These are phyloP conservation scores for Zygaena filipendulae DNA, from an alignment of 2,888 invertebrate species.

Conservation along the genomic window DNA sequence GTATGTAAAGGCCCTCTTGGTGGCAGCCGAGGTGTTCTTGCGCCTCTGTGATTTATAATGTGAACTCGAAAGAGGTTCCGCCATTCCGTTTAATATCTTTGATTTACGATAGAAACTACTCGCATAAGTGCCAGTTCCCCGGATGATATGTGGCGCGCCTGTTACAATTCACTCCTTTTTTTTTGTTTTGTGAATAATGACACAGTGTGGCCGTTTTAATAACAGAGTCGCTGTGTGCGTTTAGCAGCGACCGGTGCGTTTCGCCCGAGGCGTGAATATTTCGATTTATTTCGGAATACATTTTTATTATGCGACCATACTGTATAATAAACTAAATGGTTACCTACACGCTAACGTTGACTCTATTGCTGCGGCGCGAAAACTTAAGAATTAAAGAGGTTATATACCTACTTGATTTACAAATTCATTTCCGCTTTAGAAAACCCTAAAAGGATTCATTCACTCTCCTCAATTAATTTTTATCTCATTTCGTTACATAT, in stretches of 20 bases:
- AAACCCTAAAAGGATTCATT: too few species aligned
- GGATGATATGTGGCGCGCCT: conserved; percentile 60
- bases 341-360: too few species aligned
- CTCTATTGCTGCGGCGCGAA: too few species aligned
- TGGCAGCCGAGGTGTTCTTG: conserved; percentile 51
- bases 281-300: conserved; percentile 43
- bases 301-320: conserved; percentile 30
- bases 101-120: conserved; percentile 67
- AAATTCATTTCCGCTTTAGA: too few species aligned
- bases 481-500: too few species aligned
- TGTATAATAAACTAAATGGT: too few species aligned
- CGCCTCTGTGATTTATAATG: conserved; percentile 62
- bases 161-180: conserved; percentile 54
- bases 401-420: too few species aligned
- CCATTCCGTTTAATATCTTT: conserved; percentile 67
- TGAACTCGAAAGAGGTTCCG: conserved; percentile 67
- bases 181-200: conserved; percentile 58
- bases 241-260: conserved; percentile 25
- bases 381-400: too few species aligned
- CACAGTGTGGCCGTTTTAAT: conserved; percentile 60
- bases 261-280: conserved; percentile 47
- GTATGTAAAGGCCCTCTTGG: conserved; percentile 53
- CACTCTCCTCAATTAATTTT: too few species aligned
- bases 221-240: conserved; percentile 34
- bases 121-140: conserved; percentile 58